Evolutionary conservation across 2,113 vertebrate genomes (phyloP).

Genomic region (Oryzias woworae): DNA sequence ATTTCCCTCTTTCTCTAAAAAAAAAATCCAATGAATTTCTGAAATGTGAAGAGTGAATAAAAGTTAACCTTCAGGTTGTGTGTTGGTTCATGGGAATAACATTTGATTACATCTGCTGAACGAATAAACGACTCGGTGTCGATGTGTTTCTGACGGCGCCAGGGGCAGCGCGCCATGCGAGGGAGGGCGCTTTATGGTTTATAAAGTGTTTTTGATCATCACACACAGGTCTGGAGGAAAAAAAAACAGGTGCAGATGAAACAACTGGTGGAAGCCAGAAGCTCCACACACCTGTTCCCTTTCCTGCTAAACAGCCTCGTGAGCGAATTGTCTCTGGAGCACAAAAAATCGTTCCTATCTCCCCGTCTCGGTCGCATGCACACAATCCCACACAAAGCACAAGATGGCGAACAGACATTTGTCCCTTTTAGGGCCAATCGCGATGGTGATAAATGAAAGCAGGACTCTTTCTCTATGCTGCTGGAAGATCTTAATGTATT

Average conservation of each 20-base stretch:
- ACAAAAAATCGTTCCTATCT: conserved; percentile 59
- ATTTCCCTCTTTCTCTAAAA: no score
- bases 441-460: conserved; percentile 71
- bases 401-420: conserved; percentile 70
- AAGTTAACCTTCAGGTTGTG: background rate
- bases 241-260: conserved; percentile 66
- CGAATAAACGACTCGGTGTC: conserved; percentile 16
- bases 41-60: no score
- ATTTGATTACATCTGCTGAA: conserved; percentile 14
- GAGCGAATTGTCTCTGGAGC: conserved; percentile 59
- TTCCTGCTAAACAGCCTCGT: conserved; percentile 60
- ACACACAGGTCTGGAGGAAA: conserved; percentile 49
- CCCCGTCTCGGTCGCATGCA: background rate
- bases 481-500: conserved; percentile 69
- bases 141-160: conserved; percentile 12
- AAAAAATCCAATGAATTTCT: no score
- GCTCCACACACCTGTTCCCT: conserved; percentile 68
- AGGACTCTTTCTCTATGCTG: conserved; percentile 59
- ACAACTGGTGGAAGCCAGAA: conserved; percentile 69
- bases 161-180: conserved; percentile 15
- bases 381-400: conserved; percentile 15
- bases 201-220: conserved; percentile 66
- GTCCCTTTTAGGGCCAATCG: conserved; percentile 68
- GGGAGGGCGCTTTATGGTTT: conserved; percentile 47
- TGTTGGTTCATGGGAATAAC: background rate